phyloP scores from a whole-genome alignment of 1,140 invertebrate species.

The Ephestia elutella region DNA sequence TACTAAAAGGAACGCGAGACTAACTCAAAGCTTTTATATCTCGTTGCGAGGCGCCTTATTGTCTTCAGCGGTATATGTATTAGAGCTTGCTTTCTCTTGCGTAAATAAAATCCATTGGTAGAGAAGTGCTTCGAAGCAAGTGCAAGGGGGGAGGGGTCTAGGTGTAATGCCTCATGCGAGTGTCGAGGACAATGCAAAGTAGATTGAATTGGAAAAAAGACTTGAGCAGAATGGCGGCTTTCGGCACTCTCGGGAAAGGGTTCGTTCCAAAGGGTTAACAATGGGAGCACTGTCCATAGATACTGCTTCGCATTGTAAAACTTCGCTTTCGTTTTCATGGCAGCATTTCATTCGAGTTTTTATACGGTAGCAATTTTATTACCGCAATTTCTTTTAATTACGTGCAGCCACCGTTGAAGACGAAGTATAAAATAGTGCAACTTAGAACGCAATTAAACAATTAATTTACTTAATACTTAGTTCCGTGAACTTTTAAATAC shows the following conservation, averaged over 20 bases:
- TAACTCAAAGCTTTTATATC: conserved; percentile 74
- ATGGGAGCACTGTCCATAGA: conserved; percentile 46
- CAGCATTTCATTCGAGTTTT: conserved; percentile 13
- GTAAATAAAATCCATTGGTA: conserved; percentile 72
- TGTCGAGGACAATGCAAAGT: conserved; percentile 69
- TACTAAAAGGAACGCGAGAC: conserved; percentile 66
- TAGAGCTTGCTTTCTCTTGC: conserved; percentile 70
- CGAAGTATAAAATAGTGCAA: conserved; percentile 6
- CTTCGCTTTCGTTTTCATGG: conserved; percentile 20
- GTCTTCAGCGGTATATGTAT: conserved; percentile 70
- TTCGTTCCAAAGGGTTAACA: conserved; percentile 56
- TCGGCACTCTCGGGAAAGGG: conserved; percentile 51
- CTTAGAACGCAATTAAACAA: conserved; percentile 4
- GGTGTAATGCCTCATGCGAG: conserved; percentile 70
- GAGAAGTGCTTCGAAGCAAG: conserved; percentile 56
- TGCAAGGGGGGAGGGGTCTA: conserved; percentile 51
- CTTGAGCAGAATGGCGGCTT: conserved; percentile 52
- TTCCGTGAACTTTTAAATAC: not conserved
- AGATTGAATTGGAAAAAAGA: conserved; percentile 73
- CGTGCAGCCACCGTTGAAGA: not conserved
- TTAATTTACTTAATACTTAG: too few species aligned
- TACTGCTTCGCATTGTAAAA: conserved; percentile 23
- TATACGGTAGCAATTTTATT: conserved; percentile 10
- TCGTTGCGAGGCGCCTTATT: conserved; percentile 65
- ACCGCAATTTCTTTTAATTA: conserved; percentile 6